Percentiles rank a stretch among this genome's conserved stretches.
Evolutionary conservation across 2,888 invertebrate species (phyloP).

Genomic region (Heterodera filipjevi): DNA sequence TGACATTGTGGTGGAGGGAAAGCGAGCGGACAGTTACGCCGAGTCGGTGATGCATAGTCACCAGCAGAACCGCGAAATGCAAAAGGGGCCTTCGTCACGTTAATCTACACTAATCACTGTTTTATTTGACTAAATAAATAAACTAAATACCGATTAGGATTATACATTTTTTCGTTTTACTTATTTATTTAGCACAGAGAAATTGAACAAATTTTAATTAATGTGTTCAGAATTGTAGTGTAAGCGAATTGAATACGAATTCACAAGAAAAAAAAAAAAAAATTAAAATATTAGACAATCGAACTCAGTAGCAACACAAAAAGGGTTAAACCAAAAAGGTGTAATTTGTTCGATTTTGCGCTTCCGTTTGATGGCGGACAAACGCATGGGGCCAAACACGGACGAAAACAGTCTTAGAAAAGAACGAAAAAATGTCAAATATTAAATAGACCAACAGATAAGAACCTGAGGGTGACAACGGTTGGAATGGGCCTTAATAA

Average conservation of each 20-base stretch:
- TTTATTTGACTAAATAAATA: too few relatives aligned
- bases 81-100: too few relatives aligned
- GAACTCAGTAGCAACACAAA: not conserved
- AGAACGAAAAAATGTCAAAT: not conserved
- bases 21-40: constrained; percentile 27
- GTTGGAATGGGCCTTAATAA: not conserved
- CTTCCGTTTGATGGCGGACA: not conserved
- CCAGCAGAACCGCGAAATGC: constrained; percentile 25
- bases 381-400: not conserved
- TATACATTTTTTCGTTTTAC: too few relatives aligned
- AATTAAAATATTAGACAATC: not conserved
- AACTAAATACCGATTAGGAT: too few relatives aligned
- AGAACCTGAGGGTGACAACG: not conserved
- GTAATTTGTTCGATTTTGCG: not conserved
- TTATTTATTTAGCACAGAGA: too few relatives aligned
- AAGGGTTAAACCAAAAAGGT: not conserved
- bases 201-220: too few relatives aligned
- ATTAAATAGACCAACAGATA: too few relatives aligned
- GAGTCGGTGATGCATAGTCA: constrained; percentile 19
- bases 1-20: constrained; percentile 27
- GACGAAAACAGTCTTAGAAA: not conserved
- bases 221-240: too few relatives aligned
- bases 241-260: too few relatives aligned
- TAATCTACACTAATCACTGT: too few relatives aligned
- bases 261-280: too few relatives aligned